Percentiles rank a stretch among this genome's conserved stretches.
Conservation (phyloP, 1,140 invertebrate species). For the Listronotus oregonensis region DNA sequence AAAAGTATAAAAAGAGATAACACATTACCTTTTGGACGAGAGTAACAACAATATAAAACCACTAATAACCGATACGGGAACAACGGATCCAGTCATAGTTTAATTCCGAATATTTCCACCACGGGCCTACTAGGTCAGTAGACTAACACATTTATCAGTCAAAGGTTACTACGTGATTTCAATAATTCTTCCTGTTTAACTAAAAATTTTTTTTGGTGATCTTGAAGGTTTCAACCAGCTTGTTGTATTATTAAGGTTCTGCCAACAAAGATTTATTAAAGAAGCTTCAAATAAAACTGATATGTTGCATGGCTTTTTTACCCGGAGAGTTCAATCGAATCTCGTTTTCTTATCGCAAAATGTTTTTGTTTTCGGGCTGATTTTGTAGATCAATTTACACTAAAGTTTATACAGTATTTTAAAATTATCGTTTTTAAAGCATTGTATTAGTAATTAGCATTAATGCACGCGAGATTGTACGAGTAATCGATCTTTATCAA, state of each 20-base stretch:
- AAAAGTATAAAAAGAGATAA: slow-evolving; percentile 3
- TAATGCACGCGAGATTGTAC: too few species aligned
- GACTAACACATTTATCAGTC: slow-evolving; percentile 17
- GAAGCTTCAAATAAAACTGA: too few species aligned
- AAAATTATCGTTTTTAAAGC: neutral
- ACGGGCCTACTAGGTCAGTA: slow-evolving; percentile 4
- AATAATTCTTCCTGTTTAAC: slow-evolving; percentile 6
- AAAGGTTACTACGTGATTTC: slow-evolving; percentile 25
- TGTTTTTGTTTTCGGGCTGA: slow-evolving; percentile 16
- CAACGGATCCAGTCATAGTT: slow-evolving; percentile 27
- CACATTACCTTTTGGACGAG: slow-evolving; percentile 30
- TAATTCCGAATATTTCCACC: slow-evolving; percentile 18
- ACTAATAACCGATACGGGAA: slow-evolving; percentile 23
- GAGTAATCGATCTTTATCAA: neutral
- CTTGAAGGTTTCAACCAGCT: too few species aligned
- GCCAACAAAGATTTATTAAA: too few species aligned
- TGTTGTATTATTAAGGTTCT: too few species aligned
- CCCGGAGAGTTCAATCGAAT: too few species aligned
- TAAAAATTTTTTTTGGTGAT: neutral
- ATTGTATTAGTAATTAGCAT: too few species aligned
- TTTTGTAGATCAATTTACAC: slow-evolving; percentile 6
- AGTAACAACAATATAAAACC: slow-evolving; percentile 28
- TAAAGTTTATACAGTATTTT: neutral
- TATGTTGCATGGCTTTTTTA: too few species aligned
- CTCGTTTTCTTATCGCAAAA: neutral